Evolutionary conservation across 1,140 invertebrate species (phyloP), one percentile per base, ranked within the genome.

Genomic region (Papilio xuthus): DNA sequence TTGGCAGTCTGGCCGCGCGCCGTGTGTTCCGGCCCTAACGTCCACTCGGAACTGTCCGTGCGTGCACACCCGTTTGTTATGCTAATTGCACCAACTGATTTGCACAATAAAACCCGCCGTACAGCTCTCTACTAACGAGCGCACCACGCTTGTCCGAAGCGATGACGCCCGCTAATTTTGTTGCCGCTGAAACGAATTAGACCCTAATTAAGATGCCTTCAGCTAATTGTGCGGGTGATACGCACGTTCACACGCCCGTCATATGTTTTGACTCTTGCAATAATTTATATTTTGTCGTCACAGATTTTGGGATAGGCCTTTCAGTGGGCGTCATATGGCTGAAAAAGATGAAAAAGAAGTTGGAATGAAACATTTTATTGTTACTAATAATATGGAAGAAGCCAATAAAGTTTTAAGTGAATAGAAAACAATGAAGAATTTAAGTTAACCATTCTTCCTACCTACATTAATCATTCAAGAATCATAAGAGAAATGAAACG

Each of bases 51-150:
- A 83, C 83, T 77, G 81, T 41, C 77, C 85, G 87, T 88, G 86
- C 87, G 84, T 87, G 80, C 82, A 77, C 80, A 42, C 67, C 81
- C 86, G 89, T 92, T 93, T 92, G 89, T 91, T 87, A 92, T 93
- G 89, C 86, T 92, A 92, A 92, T 92, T 89, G 84, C 76, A 83
- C 81, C 81, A 82, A 78, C 81, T 86, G 84, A 89, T 88, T 89
- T 89, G 86, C 88, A 89, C 88, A 88, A 87, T 89, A 89, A 89
- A 89, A 88, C 85, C 80, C 74, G 15, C 77, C 77, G 77, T 78
- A 79, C 80, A 77, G 74, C 80, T 76, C 80, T 78, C 77, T 82
- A 78, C 81, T 87, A 88, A 86, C 85, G 82, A 86, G 82, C 81
- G 56, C 77, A 78, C 79, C 69, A 75, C 75, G 78, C 71, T 73